Evolutionary conservation across 1,140 invertebrate species (phyloP), one percentile per base, ranked within the genome.

Genomic region (Drosophila sp.): DNA sequence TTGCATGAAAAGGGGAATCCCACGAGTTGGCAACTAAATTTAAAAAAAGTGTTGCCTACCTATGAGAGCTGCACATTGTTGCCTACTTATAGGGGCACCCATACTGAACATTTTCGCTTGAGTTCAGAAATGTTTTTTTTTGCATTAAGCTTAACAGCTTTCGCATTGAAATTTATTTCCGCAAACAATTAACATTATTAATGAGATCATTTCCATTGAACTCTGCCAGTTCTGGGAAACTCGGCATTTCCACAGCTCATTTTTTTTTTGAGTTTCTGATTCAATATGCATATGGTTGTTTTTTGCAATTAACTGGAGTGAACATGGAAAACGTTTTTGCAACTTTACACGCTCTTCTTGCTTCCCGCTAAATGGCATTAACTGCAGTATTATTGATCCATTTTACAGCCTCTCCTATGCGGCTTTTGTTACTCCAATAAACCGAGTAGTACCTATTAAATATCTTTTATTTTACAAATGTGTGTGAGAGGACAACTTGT

Each of bases 291-390:
- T 23, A 44, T 44, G 41, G 11, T 23, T 17, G 0, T 1, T 44
- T 44, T 41, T 23, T 17, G 41, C 41, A 44, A 50, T 50, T 50
- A 50, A 10, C 44, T 27, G 44, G 23, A 8, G 4, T 10, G 8
- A 50, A 27, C 44, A 50, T 50, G 23, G 7, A 27, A 25, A 47
- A 47, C 44, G 41, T 44, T 44, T 44, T 25, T 44, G 41, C 41
- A 47, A 25, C 1, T 44, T n/a, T n/a, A n/a, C n/a, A n/a, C n/a
- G n/a, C n/a, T n/a, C n/a, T n/a, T n/a, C n/a, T n/a, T n/a, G n/a
- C 27, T 50, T 27, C 6, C 0, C 23, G 8, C 3, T 25, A 27
- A 50, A 3, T 50, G 23, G 1, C 23, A 27, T 50, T 11, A 44
- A 23, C 3, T 23, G n/a, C n/a, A 44, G 3, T 1, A 17, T n/a